Base-by-base conservation (phyloP, 2,888 invertebrate genomes). In the Pyrocoelia pectoralis region DNA sequence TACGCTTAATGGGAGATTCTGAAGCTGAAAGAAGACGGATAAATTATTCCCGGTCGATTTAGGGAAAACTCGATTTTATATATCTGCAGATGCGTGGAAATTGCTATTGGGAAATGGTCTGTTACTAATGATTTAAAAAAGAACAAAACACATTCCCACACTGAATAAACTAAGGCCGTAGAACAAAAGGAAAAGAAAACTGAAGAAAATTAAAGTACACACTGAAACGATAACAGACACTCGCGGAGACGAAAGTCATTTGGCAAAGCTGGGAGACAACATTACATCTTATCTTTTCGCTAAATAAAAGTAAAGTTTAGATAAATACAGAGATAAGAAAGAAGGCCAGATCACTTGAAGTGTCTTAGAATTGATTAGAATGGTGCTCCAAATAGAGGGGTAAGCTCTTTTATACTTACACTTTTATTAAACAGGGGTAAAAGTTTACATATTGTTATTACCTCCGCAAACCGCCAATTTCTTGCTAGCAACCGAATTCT, bases 291-390 rank as follows among this genome's bases (percentile, higher is more conserved):
- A 66, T 78, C 77, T 78, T 74, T 73, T 72, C 76, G 73, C 76
- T 77, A 77, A 79, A 80, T 79, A 79, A 79, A 79, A 75, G 76
- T 73, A 73, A 77, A 78, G 72, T 80, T 79, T 77, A 79, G 80
- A 80, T 81, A 78, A 80, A 79, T 79, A 77, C 74, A 74, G 73
- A 77, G 79, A 80, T 80, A 79, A 76, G 72, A 68, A 74, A 72
- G 74, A 72, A 74, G 73, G 75, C 73, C 73, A 78, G 79, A 79
- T 79, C 77, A 76, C 74, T 75, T 74, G 67, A 75, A 80, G 80
- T 80, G 79, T 76, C 77, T 76, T 67, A 68, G 77, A 80, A 81
- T 81, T 81, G 81, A 81, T 81, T 81, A 80, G 78, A 81, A 81
- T 77, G 77, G 74, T 72, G 71, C 71, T 73, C 73, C 68, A 74